These are phyloP conservation scores for Acrossocheilus fasciatus DNA, from an alignment of 2,797 vertebrate genomes.

Conservation along the genomic window DNA sequence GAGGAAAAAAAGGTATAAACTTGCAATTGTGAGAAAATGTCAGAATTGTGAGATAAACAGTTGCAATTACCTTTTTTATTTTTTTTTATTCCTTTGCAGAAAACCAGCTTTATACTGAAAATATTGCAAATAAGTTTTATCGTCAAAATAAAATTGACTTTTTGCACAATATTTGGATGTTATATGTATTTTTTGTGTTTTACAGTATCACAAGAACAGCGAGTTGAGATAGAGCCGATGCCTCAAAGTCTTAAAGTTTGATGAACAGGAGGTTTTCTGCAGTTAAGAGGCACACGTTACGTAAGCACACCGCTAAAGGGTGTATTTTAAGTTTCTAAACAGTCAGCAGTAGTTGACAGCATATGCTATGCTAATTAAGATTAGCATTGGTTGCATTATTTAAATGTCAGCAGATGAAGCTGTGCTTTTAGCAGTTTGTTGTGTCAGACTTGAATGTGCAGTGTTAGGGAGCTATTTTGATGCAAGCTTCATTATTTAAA, in stretches of 20 bases:
- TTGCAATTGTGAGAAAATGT: no score
- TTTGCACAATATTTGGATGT: background rate
- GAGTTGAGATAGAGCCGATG: no score
- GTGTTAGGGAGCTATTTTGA: background rate
- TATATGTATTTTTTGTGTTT: background rate
- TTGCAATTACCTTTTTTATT: no score
- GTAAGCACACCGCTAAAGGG: background rate
- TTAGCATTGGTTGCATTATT: conserved; percentile 21
- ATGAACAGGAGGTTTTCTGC: background rate
- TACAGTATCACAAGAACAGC: background rate
- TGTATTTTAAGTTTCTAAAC: conserved; percentile 8
- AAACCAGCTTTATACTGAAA: background rate
- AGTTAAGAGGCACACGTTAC: background rate
- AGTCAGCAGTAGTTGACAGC: background rate
- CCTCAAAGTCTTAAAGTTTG: background rate
- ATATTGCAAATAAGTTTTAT: conserved; percentile 35
- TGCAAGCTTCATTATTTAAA: background rate
- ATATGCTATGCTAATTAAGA: background rate
- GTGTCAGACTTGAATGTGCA: background rate
- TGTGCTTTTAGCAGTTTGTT: background rate
- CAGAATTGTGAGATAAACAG: no score
- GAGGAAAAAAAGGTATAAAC: no score
- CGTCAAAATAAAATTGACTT: background rate
- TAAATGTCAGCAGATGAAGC: background rate
- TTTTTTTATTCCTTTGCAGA: background rate